A percentile compares a stretch with the other conserved stretches of the same genome.
Conservation (phyloP, 2,113 vertebrate species). For the Trinectes maculatus region DNA sequence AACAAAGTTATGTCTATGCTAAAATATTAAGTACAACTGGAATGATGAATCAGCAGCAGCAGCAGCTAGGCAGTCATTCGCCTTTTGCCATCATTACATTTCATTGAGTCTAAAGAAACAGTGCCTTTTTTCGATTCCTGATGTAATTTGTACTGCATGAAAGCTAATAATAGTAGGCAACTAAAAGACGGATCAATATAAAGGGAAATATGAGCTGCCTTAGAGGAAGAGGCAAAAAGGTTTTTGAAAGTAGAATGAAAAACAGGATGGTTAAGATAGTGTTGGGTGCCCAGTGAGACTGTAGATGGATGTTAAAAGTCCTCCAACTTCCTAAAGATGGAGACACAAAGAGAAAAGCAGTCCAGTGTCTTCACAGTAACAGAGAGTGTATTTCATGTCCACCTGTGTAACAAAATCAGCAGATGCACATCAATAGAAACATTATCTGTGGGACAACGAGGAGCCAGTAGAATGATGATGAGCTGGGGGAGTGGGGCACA, state of each 20-base stretch:
- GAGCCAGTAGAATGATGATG: slow-evolving; percentile 31
- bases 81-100: slow-evolving; percentile 6
- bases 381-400: slow-evolving; percentile 6
- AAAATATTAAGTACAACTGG: not conserved
- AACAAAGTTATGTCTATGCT: not conserved
- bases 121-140: slow-evolving; percentile 47
- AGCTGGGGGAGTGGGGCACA: not conserved
- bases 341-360: slow-evolving; percentile 2
- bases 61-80: not conserved
- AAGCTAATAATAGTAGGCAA: slow-evolving; percentile 73
- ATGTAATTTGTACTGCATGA: slow-evolving; percentile 47
- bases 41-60: slow-evolving; percentile 9
- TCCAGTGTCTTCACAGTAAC: not conserved
- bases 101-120: slow-evolving; percentile 17
- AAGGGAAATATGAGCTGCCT: slow-evolving; percentile 72
- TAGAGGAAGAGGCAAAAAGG: slow-evolving; percentile 37
- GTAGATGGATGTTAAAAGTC: not conserved
- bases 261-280: not conserved
- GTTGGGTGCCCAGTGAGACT: slow-evolving; percentile 6
- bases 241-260: slow-evolving; percentile 16
- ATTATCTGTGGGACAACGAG: slow-evolving; percentile 45
- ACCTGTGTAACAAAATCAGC: slow-evolving; percentile 25
- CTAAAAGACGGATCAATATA: slow-evolving; percentile 74
- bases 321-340: not conserved
- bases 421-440: slow-evolving; percentile 49